These are phyloP conservation scores for Melanotaenia trifasciata DNA, from an alignment of 2,797 vertebrate genomes.

Conservation along the genomic window DNA sequence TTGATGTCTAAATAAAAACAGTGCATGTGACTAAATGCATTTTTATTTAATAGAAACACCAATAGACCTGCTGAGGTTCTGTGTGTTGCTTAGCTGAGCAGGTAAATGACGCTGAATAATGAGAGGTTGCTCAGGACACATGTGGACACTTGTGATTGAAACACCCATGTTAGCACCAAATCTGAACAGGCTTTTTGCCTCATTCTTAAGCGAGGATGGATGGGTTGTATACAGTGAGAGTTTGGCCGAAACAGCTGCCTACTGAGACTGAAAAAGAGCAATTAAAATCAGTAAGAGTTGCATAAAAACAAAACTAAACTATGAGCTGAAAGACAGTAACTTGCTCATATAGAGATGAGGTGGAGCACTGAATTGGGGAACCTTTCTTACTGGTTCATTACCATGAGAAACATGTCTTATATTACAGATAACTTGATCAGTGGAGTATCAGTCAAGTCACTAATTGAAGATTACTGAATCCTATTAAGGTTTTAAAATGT, in stretches of 20 bases:
- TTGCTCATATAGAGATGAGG: neutral
- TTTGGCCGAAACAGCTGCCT: neutral
- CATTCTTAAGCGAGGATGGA: no score
- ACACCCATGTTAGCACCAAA: neutral
- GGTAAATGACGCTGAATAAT: neutral
- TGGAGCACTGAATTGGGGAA: neutral
- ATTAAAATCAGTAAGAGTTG: neutral
- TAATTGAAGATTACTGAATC: neutral
- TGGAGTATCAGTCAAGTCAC: neutral
- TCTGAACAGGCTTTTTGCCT: no score
- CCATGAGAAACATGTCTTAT: no score
- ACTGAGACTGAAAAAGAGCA: neutral
- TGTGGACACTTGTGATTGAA: neutral
- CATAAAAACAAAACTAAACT: neutral
- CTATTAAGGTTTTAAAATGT: neutral
- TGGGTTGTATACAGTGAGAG: no score
- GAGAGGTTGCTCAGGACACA: neutral
- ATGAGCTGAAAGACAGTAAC: neutral
- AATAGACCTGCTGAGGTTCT: neutral
- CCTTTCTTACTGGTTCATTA: no score
- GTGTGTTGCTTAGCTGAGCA: neutral
- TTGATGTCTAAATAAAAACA: no score
- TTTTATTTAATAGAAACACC: no score
- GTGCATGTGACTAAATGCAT: no score
- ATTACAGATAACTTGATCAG: no score